A percentile compares a stretch with the other conserved stretches of the same genome.
Evolutionary conservation across 2,797 vertebrate genomes (phyloP).

Genomic region (Myripristis murdjan): DNA sequence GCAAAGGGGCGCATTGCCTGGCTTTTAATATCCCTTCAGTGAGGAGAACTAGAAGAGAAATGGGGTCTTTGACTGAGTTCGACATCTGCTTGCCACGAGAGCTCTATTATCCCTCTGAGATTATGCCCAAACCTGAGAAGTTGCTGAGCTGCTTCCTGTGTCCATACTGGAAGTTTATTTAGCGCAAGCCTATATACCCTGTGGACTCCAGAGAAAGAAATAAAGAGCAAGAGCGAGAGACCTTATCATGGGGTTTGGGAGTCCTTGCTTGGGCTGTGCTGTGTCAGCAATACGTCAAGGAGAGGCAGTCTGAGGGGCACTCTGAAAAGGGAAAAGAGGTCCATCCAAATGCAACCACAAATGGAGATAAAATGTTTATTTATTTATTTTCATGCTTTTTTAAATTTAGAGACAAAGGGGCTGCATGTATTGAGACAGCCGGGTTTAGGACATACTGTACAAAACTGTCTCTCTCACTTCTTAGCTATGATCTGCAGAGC

Average conservation of each 20-base stretch:
- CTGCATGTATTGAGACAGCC: no score
- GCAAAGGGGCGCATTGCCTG: slow-evolving; percentile 15
- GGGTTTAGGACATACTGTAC: not conserved
- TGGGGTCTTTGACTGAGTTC: slow-evolving; percentile 52
- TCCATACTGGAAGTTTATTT: slow-evolving; percentile 89
- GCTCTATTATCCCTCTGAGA: slow-evolving; percentile 61
- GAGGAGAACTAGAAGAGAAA: slow-evolving; percentile 39
- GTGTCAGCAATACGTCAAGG: slow-evolving; percentile 87
- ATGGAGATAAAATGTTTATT: slow-evolving; percentile 11
- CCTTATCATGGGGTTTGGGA: slow-evolving; percentile 35
- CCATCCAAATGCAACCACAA: slow-evolving; percentile 43
- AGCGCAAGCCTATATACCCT: slow-evolving; percentile 85
- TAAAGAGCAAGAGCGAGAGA: slow-evolving; percentile 37
- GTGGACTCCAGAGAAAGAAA: slow-evolving; percentile 44
- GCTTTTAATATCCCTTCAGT: slow-evolving; percentile 22
- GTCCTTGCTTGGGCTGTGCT: slow-evolving; percentile 78
- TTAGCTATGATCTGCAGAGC: not conserved
- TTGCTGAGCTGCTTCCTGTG: slow-evolving; percentile 92
- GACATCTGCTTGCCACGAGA: slow-evolving; percentile 74
- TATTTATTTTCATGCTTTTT: slow-evolving; percentile 3
- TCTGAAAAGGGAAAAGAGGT: slow-evolving; percentile 24
- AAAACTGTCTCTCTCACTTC: not conserved
- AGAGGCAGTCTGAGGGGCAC: slow-evolving; percentile 19
- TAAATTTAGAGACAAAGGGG: no score
- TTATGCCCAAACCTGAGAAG: slow-evolving; percentile 64